These are phyloP conservation scores for Drosophila sulfurigaster DNA, from an alignment of 1,140 invertebrate genomes.

Conservation along the genomic window DNA sequence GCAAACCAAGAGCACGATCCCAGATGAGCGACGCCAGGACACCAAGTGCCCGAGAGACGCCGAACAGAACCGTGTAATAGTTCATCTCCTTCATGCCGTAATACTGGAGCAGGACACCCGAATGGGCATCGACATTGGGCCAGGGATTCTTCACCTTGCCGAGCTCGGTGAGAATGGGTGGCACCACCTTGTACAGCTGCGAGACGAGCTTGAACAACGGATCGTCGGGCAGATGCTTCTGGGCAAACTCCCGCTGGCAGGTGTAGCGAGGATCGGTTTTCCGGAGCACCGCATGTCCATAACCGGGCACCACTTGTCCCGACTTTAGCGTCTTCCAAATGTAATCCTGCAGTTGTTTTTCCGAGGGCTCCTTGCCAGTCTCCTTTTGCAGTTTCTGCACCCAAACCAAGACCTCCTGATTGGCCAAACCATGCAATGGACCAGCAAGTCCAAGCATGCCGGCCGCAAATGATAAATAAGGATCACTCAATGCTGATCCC, in stretches of 20 bases:
- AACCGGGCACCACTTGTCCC: slow-evolving; percentile 96
- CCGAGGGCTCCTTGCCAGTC: slow-evolving; percentile 93
- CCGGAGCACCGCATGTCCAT: slow-evolving; percentile 97
- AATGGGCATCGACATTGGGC: slow-evolving; percentile 99
- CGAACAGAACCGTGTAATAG: slow-evolving; percentile 98
- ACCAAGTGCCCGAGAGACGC: slow-evolving; percentile 96
- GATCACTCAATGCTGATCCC: slow-evolving; percentile 96
- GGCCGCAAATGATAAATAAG: slow-evolving; percentile 96
- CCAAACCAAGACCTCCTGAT: slow-evolving; percentile 96
- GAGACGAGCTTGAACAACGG: slow-evolving; percentile 95
- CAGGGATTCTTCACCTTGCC: slow-evolving; percentile 99
- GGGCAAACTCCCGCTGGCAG: slow-evolving; percentile 96
- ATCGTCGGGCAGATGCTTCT: slow-evolving; percentile 96
- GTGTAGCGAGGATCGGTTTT: slow-evolving; percentile 96
- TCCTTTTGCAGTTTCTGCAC: slow-evolving; percentile 91
- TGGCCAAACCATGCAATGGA: slow-evolving; percentile 97
- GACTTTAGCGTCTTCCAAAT: slow-evolving; percentile 96
- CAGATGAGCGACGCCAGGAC: slow-evolving; percentile 95
- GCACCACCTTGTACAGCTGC: slow-evolving; percentile 95
- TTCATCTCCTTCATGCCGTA: slow-evolving; percentile 98
- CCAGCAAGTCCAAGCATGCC: slow-evolving; percentile 97
- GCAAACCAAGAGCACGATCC: slow-evolving; percentile 96
- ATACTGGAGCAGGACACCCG: slow-evolving; percentile 96
- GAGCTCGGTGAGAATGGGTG: slow-evolving; percentile 94
- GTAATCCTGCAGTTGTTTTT: slow-evolving; percentile 95